Percentiles rank a stretch among this genome's conserved stretches.
Evolutionary conservation across 1,140 invertebrate species (phyloP).

Genomic region (Delia radicum): DNA sequence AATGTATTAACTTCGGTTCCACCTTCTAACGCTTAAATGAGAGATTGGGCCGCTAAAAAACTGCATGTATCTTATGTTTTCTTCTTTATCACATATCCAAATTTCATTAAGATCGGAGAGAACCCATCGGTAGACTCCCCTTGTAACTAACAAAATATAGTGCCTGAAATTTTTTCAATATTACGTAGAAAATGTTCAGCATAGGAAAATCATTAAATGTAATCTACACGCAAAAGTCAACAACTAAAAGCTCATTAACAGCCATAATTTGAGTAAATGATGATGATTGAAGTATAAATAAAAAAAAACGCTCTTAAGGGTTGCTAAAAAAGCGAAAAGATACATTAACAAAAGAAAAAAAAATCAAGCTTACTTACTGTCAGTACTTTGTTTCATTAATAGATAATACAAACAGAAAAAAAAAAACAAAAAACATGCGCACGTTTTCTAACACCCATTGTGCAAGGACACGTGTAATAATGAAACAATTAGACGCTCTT

Average conservation of each 20-base stretch:
- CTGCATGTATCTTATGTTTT: too few species aligned
- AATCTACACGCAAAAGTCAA: background rate
- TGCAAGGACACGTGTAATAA: conserved; percentile 1
- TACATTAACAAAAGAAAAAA: background rate
- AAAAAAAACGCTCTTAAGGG: background rate
- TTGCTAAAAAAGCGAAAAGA: background rate
- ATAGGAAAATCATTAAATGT: background rate
- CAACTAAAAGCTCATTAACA: background rate
- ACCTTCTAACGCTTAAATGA: too few species aligned
- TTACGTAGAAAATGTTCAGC: too few species aligned
- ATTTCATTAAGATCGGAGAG: too few species aligned
- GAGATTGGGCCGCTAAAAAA: too few species aligned
- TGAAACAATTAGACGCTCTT: background rate
- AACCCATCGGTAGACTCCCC: too few species aligned
- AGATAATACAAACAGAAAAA: background rate
- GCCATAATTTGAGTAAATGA: background rate
- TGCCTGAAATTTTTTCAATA: too few species aligned
- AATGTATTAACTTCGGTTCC: too few species aligned
- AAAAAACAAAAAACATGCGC: background rate
- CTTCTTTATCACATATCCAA: too few species aligned
- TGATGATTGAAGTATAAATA: background rate
- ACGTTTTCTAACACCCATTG: background rate
- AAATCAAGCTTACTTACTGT: background rate
- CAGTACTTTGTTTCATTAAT: background rate
- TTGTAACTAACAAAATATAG: too few species aligned